phyloP scores from a whole-genome alignment of 2,113 vertebrate genomes.

The human region GRCh38 chr9:90478501-90479000 shows the following conservation, averaged over 20 bases:
- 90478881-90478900: too few relatives aligned
- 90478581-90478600: neutral
- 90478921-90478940: too few relatives aligned
- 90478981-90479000: too few relatives aligned
- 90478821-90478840: too few relatives aligned
- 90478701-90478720: neutral
- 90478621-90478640: neutral
- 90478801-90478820: rapidly evolving
- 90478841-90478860: too few relatives aligned
- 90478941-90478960: rapidly evolving
- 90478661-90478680: neutral
- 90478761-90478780: neutral
- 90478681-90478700: neutral
- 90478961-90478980: too few relatives aligned
- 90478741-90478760: neutral
- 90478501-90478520: neutral
- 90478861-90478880: too few relatives aligned
- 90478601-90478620: neutral
- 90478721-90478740: rapidly evolving
- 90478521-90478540: neutral
- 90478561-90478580: neutral
- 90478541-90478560: neutral
- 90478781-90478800: too few relatives aligned
- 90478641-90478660: rapidly evolving
- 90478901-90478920: too few relatives aligned